These are phyloP conservation scores for Gyrodactylus bullatarudis DNA, from an alignment of 1,140 invertebrate species.

Conservation along the genomic window DNA sequence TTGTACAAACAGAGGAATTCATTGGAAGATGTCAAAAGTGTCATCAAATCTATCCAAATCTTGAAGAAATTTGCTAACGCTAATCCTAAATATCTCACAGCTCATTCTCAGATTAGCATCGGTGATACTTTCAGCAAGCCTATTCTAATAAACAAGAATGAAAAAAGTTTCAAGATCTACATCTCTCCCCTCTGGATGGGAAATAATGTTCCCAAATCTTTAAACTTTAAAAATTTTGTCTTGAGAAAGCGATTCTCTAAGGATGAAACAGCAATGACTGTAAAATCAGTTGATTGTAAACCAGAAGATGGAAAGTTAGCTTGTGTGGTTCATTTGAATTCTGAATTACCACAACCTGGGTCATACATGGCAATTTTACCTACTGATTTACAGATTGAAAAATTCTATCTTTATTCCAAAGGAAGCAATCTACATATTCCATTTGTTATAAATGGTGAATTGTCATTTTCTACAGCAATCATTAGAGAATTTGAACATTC, in stretches of 20 bases:
- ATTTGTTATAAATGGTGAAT: background rate
- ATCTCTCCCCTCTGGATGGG: background rate
- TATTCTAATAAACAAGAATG: background rate
- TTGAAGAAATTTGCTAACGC: background rate
- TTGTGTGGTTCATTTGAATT: background rate
- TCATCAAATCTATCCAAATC: background rate
- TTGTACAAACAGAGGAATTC: background rate
- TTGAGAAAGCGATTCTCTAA: background rate
- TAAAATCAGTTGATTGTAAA: background rate
- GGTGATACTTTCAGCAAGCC: background rate
- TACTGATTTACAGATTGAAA: no score
- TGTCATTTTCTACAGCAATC: background rate
- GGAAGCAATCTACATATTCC: background rate
- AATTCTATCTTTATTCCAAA: background rate
- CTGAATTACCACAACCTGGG: background rate
- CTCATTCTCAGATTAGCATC: background rate
- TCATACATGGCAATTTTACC: no score
- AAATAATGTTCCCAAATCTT: background rate
- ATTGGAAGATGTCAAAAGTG: background rate
- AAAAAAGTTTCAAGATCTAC: background rate
- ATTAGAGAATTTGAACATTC: background rate
- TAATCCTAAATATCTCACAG: background rate
- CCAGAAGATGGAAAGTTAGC: background rate
- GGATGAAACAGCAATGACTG: background rate
- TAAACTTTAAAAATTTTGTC: background rate